A percentile compares a stretch with the other conserved stretches of the same genome.
These are phyloP conservation scores for Oriolus oriolus DNA, from an alignment of 2,113 vertebrate genomes.

Conservation along the genomic window DNA sequence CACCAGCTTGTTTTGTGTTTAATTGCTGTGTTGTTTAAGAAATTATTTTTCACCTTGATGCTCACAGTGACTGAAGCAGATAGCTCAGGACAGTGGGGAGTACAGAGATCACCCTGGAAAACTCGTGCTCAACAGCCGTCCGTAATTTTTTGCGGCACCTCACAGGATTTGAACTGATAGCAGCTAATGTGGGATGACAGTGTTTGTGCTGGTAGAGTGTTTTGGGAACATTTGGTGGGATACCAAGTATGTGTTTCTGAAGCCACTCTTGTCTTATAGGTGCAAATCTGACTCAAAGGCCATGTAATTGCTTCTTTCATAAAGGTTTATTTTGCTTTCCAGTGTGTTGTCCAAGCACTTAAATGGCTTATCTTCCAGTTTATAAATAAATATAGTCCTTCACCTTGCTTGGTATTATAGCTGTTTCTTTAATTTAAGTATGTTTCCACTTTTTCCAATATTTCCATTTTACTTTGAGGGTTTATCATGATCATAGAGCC, in stretches of 20 bases:
- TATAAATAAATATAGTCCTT: neutral
- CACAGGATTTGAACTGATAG: neutral
- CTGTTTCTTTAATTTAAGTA: neutral
- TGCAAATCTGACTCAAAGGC: neutral
- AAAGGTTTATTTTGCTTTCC: conserved; percentile 12
- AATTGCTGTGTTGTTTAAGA: neutral
- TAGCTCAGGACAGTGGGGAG: neutral
- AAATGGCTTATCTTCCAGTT: neutral
- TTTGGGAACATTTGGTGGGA: neutral
- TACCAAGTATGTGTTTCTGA: neutral
- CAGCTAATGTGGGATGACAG: neutral
- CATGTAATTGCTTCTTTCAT: neutral
- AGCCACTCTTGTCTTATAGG: neutral
- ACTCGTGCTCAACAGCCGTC: neutral
- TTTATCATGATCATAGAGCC: neutral
- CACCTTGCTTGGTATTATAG: neutral
- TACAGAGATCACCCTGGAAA: neutral
- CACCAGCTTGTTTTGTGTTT: neutral
- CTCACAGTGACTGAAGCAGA: neutral
- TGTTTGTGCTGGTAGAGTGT: neutral
- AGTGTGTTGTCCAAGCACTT: neutral
- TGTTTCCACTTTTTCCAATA: neutral
- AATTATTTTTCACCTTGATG: neutral
- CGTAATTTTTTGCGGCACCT: neutral
- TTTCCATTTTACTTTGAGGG: neutral